Evolutionary conservation across 2,113 vertebrate genomes (phyloP), one percentile per base, ranked within the genome.

Genomic region (Calidris pygmaea): DNA sequence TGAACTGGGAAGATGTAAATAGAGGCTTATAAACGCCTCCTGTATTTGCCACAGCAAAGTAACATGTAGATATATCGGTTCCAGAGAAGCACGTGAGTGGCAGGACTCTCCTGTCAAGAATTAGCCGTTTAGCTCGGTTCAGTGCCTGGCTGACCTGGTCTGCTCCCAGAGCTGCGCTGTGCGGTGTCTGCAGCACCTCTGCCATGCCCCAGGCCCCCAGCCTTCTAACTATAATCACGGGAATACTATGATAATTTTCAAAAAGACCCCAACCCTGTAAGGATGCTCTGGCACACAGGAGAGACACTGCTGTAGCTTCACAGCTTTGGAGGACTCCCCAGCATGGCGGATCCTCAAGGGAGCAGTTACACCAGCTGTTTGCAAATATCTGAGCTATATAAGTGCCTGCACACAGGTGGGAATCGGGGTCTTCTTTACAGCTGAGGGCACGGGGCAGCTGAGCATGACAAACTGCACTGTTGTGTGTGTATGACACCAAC

Each of bases 1-100:
- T 73, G 50, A 84, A 73, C 71, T 35, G 45, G 76, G 59, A 65
- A 73, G 67, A 35, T 71, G 35, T 26, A 39, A 87, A 47, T 14
- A 52, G 29, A 47, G 26, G 15, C 16, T 76, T 86, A 48, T 72
- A 52, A 72, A 72, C 5, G 17, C 62, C 48, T 63, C n/a, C 70
- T 63, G 47, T 79, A 10, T 43, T 63, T 87, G 91, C 66, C 76
- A 72, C 62, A 85, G 56, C 70, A 59, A 70, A 87, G 39, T 17
- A 77, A 39, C 47, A 19, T 1, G 27, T 6, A 55, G 59, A 4
- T 17, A 9, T 27, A 35, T 7, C 0, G 1, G 53, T 35, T 45
- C 14, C 24, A 32, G 26, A 26, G 37, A 56, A 27, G 35, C 45
- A 41, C 0, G 1, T 10, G 10, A 41, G 47, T 5, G 30, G 56